phyloP scores from a whole-genome alignment of 2,888 invertebrate genomes.

The Cryptus viduatorius region DNA sequence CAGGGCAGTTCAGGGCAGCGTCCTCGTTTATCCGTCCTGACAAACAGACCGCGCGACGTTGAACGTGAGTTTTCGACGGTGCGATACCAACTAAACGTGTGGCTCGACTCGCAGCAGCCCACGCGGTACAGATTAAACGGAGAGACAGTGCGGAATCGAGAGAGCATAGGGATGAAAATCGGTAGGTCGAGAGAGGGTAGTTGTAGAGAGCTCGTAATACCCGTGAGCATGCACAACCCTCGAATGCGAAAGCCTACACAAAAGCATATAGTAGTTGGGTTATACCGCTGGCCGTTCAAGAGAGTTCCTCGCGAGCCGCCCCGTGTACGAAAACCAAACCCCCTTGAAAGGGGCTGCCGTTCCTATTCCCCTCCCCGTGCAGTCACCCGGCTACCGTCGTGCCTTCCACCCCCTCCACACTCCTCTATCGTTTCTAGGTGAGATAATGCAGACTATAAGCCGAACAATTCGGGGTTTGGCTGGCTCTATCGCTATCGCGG shows the following conservation, averaged over 20 bases:
- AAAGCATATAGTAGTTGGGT: slow-evolving; percentile 72
- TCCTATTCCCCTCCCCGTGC: slow-evolving; percentile 54
- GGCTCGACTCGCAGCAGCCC: slow-evolving; percentile 44
- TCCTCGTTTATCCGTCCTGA: background rate
- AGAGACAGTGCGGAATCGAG: slow-evolving; percentile 69
- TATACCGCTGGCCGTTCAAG: slow-evolving; percentile 27
- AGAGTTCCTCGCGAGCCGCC: slow-evolving; percentile 63
- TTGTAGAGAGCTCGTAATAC: slow-evolving; percentile 34
- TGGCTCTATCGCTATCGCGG: slow-evolving; percentile 75
- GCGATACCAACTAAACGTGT: slow-evolving; percentile 76
- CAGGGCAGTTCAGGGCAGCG: background rate
- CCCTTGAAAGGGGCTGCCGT: slow-evolving; percentile 54
- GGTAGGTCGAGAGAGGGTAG: slow-evolving; percentile 25
- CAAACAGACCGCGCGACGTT: slow-evolving; percentile 46
- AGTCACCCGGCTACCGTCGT: slow-evolving; percentile 50
- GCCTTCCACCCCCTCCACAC: slow-evolving; percentile 63
- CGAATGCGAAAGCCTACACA: slow-evolving; percentile 76
- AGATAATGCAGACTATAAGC: slow-evolving; percentile 85
- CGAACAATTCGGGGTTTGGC: slow-evolving; percentile 83
- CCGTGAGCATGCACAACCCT: slow-evolving; percentile 59
- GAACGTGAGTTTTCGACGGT: slow-evolving; percentile 77
- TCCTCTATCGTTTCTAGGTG: slow-evolving; percentile 76
- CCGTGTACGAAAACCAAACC: slow-evolving; percentile 63
- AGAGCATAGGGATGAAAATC: slow-evolving; percentile 78
- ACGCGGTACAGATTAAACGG: slow-evolving; percentile 65